Base-by-base conservation (phyloP, 2,797 vertebrate genomes). In the Bufotes viridis region DNA sequence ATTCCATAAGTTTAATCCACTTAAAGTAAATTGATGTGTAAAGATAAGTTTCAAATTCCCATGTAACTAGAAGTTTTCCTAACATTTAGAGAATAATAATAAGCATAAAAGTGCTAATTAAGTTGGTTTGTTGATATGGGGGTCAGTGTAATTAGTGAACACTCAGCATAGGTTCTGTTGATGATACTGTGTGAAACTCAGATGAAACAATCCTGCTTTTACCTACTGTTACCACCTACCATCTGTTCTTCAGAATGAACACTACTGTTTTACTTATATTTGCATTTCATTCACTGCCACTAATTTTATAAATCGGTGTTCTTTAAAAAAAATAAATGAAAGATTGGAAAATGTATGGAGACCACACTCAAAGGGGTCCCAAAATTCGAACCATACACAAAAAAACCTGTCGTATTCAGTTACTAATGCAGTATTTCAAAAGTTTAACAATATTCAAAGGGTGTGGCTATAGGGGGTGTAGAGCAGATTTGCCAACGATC, bases 51-150 rank as follows among this genome's bases (percentile, higher is more conserved):
- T 67, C 42, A 18, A 51, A 87, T 87, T 63, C 55, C 57, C 34
- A 75, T 75, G 72, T 75, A 81, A 57, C 84, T 67, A 81, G 22
- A 70, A 82, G 67, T 81, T 87, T 61, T 4, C 34, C 42, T 87
- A 82, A 87, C 58, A 76, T 53, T 82, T 26, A 55, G 7, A 76
- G 80, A 87, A 87, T 82, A 87, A 82, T 57, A 87, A 87, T 76
- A 58, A 87, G n/a, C 13, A 49, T 61, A 82, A 51, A 82, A 65
- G 53, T 75, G 80, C 57, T 87, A 87, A 87, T 87, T 82, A 87
- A 76, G 70, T 76, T 87, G 57, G 15, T 55, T 82, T 87, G 86
- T 82, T 87, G 80, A 76, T 87, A 82, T 82, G 76, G n/a, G 80
- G 86, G 70, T 87, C 70, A 87, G 60, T 76, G 24, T 65, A 76